Conservation (phyloP, 2,797 vertebrate species). For the Champsocephalus esox region DNA sequence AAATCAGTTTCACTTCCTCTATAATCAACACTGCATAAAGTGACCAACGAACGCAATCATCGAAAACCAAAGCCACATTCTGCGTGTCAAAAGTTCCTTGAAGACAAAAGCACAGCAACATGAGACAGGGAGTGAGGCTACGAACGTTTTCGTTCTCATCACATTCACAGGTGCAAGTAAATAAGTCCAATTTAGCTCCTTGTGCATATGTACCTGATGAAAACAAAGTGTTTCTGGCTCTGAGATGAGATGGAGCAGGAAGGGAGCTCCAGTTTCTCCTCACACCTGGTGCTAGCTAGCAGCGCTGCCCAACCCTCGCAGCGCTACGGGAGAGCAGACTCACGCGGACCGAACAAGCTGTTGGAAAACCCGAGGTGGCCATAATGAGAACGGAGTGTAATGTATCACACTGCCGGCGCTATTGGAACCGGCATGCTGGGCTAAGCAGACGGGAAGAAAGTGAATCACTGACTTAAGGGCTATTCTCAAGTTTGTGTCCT, state of each 20-base stretch:
- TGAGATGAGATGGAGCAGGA: conserved; percentile 30
- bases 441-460: conserved; percentile 61
- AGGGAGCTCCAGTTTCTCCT: conserved; percentile 54
- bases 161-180: conserved; percentile 37
- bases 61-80: conserved; percentile 12
- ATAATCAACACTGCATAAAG: conserved; percentile 31
- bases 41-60: conserved; percentile 19
- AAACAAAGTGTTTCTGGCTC: conserved; percentile 55
- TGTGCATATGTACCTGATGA: conserved; percentile 33
- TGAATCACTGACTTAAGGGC: conserved; percentile 71
- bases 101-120: background rate
- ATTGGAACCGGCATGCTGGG: conserved; percentile 65
- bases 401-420: conserved; percentile 70
- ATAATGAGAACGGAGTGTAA: conserved; percentile 66
- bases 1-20: conserved; percentile 20
- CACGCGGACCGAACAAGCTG: conserved; percentile 86
- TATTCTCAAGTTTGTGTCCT: conserved; percentile 54
- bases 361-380: conserved; percentile 75
- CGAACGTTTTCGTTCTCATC: conserved; percentile 10
- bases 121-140: background rate
- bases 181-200: conserved; percentile 26
- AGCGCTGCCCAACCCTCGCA: conserved; percentile 79
- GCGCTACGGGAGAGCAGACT: conserved; percentile 84
- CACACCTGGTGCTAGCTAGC: conserved; percentile 78
- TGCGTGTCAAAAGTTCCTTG: background rate